These are phyloP conservation scores for Idaea dimidiata DNA, from an alignment of 2,888 invertebrate genomes.

Conservation along the genomic window DNA sequence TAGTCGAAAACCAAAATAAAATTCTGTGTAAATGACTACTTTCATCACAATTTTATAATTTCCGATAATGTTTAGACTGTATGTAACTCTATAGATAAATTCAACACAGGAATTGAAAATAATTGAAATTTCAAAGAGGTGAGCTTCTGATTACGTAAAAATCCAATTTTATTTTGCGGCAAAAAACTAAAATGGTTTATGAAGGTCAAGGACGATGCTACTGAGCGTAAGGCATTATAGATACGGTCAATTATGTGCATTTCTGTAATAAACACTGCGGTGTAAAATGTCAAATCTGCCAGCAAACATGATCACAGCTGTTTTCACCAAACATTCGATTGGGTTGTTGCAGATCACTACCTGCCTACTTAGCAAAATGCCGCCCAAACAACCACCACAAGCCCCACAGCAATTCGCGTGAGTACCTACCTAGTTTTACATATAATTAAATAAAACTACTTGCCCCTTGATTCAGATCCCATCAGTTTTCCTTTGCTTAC, in stretches of 20 bases:
- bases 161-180: not conserved
- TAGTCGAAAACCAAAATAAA: too few relatives aligned
- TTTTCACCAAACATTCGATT: not conserved
- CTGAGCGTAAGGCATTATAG: too few relatives aligned
- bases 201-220: not conserved
- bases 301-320: not conserved
- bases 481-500: too few relatives aligned
- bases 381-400: not conserved
- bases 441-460: not conserved
- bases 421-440: not conserved
- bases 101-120: not conserved
- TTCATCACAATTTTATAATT: too few relatives aligned
- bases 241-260: not conserved
- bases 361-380: not conserved
- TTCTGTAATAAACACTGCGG: not conserved
- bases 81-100: not conserved
- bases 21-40: too few relatives aligned
- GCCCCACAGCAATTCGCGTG: not conserved
- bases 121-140: not conserved
- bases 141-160: constrained; percentile 14
- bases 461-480: too few relatives aligned
- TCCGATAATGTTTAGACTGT: not conserved
- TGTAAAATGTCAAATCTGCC: not conserved
- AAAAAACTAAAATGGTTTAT: not conserved
- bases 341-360: not conserved